These are phyloP conservation scores for Crypturellus tataupa DNA, from an alignment of 2,797 vertebrate genomes.

Conservation along the genomic window DNA sequence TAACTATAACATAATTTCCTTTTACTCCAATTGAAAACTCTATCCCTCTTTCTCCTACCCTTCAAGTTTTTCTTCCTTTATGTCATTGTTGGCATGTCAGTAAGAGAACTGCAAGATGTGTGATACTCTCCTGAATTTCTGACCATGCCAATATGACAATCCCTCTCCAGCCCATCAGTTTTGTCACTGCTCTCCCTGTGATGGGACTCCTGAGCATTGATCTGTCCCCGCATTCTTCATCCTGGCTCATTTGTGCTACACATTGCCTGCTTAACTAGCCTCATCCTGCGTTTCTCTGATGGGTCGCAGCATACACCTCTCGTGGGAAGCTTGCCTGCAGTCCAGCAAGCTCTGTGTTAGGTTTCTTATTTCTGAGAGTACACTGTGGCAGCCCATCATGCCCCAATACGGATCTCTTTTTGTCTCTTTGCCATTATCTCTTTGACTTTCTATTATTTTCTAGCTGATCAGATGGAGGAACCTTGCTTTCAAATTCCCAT, in stretches of 20 bases:
- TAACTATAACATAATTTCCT: background rate
- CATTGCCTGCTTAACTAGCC: background rate
- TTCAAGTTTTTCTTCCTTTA: background rate
- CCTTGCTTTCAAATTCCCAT: background rate
- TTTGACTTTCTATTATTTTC: background rate
- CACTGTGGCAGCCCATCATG: background rate
- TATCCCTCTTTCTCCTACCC: background rate
- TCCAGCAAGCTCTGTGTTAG: accelerated
- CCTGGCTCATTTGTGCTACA: accelerated
- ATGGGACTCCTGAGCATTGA: accelerated
- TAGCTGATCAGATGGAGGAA: background rate
- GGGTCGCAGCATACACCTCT: accelerated
- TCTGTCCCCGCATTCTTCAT: too few relatives aligned
- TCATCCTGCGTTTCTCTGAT: accelerated
- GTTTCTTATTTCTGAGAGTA: background rate
- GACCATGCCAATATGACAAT: background rate
- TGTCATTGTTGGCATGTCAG: background rate
- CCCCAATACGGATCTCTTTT: background rate
- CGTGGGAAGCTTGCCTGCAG: background rate
- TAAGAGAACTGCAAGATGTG: background rate
- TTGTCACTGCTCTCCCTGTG: accelerated
- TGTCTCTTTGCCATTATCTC: background rate
- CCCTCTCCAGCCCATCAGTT: accelerated
- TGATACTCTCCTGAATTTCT: background rate
- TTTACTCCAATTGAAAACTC: background rate